Evolutionary conservation across 2,888 invertebrate genomes (phyloP), one percentile per base, ranked within the genome.

Genomic region (Spilarctia lutea): DNA sequence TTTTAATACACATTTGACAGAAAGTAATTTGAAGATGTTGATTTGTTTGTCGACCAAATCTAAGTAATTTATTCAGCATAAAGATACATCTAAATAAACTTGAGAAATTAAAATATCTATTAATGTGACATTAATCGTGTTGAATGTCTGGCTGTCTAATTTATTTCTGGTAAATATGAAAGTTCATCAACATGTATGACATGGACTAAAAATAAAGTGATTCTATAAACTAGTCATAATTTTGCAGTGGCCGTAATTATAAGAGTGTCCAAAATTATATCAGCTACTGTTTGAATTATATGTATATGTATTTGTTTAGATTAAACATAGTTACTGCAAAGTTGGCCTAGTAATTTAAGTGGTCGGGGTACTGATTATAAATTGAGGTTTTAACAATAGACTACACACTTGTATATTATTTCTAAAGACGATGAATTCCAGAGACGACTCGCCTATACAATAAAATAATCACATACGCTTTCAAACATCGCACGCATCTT

Each of bases 1-100:
- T 79, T 72, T 82, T 75, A 66, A 33, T 68, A 65, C 67, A 74
- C 71, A 76, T 73, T 78, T 42, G 60, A 63, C 74, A 75, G 77
- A 75, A 78, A 76, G 73, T 70, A 20, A 81, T 76, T 65, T 65
- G 24, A 35, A 42, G n/a, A 33, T 65, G 45, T 65, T 20, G 45
- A 65, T 65, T 33, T 27, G 42, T 48, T 65, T 30, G 52, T 70
- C 39, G 10, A 60, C 35, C 39, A 60, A 18, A 52, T 70, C 35
- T 60, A n/a, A 30, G 30, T 63, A 30, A 8, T 2, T 7, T 63
- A 63, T 30, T 63, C 42, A 67, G 66, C 42, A 67, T 52, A 24
- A 20, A 72, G n/a, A 56, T 24, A 27, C 24, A 67, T 67, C 35
- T 27, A 52, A 30, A 72, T 72, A 72, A 60, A 60, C 35, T n/a